Evolutionary conservation across 2,888 invertebrate genomes (phyloP), one percentile per base, ranked within the genome.

Genomic region (Drosophila hamatofila): DNA sequence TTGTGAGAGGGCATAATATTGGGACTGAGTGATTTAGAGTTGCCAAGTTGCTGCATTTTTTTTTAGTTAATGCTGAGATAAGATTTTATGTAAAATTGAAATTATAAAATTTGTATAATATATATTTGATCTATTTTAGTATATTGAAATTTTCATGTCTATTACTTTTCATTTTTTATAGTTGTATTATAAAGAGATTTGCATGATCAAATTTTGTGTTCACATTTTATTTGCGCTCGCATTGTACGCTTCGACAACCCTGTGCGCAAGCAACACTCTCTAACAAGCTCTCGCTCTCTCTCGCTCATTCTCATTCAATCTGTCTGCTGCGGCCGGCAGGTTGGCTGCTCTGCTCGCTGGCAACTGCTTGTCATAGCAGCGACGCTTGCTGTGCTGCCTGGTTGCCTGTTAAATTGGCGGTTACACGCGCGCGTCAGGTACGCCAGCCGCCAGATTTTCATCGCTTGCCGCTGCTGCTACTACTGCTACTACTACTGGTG

Each of bases 391-490:
- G 69, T 73, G 67, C 76, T 75, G 83, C 72, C 84, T 91, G 91
- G 75, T 89, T 72, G 90, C 91, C 91, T 91, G 89, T 88, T 91
- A 91, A 83, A 91, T 91, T 91, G 91, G 91, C 91, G 91, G 91
- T 91, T 91, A 91, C 91, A 91, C 89, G 89, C 88, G 91, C 88
- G 88, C 86, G 91, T 82, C 83, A 88, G 81, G 81, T 79, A 83
- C 73, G 65, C 60, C 61, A 54, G 55, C 67, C 56, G 64, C 65
- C 58, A 52, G 65, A 64, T 75, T 59, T 70, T 52, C 51, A 59
- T 56, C 58, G 64, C 44, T 18, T 27, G 27, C 39, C 49, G 49
- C 49, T 64, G 54, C 14, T 30, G 6, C 25, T 27, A 33, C 33
- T 25, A 44, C 49, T 30, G 25, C 21, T 51, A 33, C 44, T 57